Conservation (phyloP, 2,888 invertebrate genomes). For the Leptinotarsa rubiginosa region DNA sequence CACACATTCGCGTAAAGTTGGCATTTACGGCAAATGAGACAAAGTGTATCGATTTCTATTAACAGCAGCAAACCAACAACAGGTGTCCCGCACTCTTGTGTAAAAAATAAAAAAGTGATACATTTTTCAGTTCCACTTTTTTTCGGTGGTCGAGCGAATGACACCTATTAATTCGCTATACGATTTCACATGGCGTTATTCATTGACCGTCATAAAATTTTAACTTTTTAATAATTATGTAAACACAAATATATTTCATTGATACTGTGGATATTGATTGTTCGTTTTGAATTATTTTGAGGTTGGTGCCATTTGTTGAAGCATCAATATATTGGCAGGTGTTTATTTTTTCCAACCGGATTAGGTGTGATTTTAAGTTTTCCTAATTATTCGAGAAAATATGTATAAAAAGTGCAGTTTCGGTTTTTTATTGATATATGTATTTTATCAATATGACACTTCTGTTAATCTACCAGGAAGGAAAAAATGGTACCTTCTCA, state of each 20-base stretch:
- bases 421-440: too few species aligned
- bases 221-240: slow-evolving; percentile 59
- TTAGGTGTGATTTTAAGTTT: neutral
- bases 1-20: slow-evolving; percentile 35
- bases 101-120: slow-evolving; percentile 56
- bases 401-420: too few species aligned
- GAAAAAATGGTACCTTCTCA: too few species aligned
- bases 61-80: slow-evolving; percentile 59
- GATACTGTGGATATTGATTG: slow-evolving; percentile 32
- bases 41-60: slow-evolving; percentile 61
- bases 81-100: slow-evolving; percentile 56
- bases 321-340: neutral
- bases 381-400: too few species aligned
- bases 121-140: slow-evolving; percentile 57
- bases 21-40: slow-evolving; percentile 46
- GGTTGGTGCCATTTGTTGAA: slow-evolving; percentile 7
- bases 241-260: slow-evolving; percentile 52
- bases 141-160: slow-evolving; percentile 62
- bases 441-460: too few species aligned
- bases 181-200: slow-evolving; percentile 59
- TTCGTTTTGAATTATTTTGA: slow-evolving; percentile 25
- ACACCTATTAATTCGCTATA: slow-evolving; percentile 65
- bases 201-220: slow-evolving; percentile 60
- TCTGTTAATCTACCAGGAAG: too few species aligned
- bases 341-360: neutral